phyloP scores from a whole-genome alignment of 2,113 vertebrate genomes.

The Cyrtonyx montezumae region DNA sequence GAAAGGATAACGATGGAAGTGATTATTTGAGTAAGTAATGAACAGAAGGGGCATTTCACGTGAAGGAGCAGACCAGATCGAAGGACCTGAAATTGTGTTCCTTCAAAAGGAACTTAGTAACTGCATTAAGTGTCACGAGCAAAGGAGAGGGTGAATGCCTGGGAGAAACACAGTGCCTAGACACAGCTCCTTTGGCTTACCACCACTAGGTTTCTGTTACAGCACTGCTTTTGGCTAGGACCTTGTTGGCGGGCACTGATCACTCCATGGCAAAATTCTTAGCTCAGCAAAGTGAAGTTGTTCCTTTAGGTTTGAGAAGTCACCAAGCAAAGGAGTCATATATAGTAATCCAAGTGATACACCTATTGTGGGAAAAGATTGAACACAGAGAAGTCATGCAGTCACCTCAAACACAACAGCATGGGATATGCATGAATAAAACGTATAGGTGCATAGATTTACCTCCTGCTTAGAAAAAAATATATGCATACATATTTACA shows the following conservation, averaged over 20 bases:
- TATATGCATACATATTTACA: too few species aligned
- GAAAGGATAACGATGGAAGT: neutral
- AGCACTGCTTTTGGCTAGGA: neutral
- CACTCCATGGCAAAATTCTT: neutral
- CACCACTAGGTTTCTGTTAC: neutral
- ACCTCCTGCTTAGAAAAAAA: neutral
- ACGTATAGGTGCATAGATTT: neutral
- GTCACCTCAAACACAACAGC: neutral
- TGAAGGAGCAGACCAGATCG: neutral
- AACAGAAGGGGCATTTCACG: neutral
- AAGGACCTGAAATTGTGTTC: neutral
- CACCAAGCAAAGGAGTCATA: neutral
- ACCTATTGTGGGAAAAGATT: neutral
- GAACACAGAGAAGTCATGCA: neutral
- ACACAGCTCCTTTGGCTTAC: neutral
- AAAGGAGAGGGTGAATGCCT: neutral
- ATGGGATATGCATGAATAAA: neutral
- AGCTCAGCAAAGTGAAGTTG: neutral
- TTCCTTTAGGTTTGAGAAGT: neutral
- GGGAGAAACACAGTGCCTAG: neutral
- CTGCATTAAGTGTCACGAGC: neutral
- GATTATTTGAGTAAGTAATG: constrained; percentile 53
- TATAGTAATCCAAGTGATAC: too few species aligned
- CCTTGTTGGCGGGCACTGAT: neutral
- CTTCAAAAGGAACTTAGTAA: neutral